Base-by-base conservation (phyloP, 2,113 vertebrate species). In the Pipa parva region DNA sequence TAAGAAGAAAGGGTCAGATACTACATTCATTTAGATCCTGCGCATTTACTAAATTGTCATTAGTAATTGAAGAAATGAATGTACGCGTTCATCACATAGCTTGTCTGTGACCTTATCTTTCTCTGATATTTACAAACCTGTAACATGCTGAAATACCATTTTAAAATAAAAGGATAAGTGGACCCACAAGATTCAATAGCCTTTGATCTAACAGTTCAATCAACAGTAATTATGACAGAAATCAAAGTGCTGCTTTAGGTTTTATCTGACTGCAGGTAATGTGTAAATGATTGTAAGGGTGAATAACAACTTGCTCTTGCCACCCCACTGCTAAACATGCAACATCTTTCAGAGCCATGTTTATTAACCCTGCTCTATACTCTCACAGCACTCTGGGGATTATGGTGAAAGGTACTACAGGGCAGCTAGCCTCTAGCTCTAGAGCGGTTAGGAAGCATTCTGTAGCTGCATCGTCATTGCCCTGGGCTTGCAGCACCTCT, bases 401-500 rank as follows among this genome's bases (percentile, higher is more conserved):
- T 80, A 98, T 93, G 79, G 95, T 98, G 71, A 99, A 99, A 65
- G 97, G 96, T 75, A 99, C 89, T 0, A 97, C 87, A 0, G 96
- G 97, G 78, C 94, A 95, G 88, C 94, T 98, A 73, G 97, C 97
- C 83, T 99, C 97, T 61, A 99, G 92, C 84, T 99, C 96, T 87
- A 99, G 75, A 0, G 97, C 97, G 0, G 93, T 96, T 69, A 99
- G 90, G 81, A 98, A 98, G 81, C 97, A 99, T 82, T 99, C 96
- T 0, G 94, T 97, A 0, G 97, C 97, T 0, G 95, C 96, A 0
- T 90, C 86, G 0, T 92, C 85, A 20, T 97, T 94, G 77, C 96
- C 96, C 84, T 99, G 96, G 37, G 94, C 93, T 81, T 98, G 96
- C 64, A 98, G 85, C 75, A 98, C 97, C 83, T 98, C 97, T 0